A percentile compares a stretch with the other conserved stretches of the same genome.
phyloP scores from a whole-genome alignment of 53 echinoderm and acorn worm species.

The Henricia sp. region DNA sequence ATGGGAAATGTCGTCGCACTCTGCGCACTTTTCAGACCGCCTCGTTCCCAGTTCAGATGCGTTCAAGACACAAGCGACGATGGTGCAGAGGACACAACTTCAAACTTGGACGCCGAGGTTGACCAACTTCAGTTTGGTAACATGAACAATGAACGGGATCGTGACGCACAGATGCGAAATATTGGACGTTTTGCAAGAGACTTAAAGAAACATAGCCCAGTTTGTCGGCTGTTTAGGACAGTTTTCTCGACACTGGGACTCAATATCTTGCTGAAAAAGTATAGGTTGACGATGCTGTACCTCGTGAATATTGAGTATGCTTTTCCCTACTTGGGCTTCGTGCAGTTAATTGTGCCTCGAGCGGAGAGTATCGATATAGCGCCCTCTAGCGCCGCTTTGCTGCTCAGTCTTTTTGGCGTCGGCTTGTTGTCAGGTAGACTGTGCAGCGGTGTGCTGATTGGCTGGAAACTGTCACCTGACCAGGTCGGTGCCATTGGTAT shows the following conservation, averaged over 20 bases:
- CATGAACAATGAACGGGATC: too few relatives aligned
- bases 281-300: background rate
- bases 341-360: background rate
- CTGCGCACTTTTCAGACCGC: constrained; percentile 4
- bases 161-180: too few relatives aligned
- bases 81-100: too few relatives aligned
- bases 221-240: too few relatives aligned
- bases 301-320: background rate
- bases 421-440: constrained; percentile 54
- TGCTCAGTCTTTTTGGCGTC: constrained; percentile 60
- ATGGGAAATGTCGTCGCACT: constrained; percentile 9
- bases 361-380: constrained; percentile 8
- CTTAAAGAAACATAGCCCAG: too few relatives aligned
- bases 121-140: too few relatives aligned
- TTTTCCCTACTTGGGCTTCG: background rate
- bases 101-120: too few relatives aligned
- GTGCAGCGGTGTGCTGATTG: constrained; percentile 29
- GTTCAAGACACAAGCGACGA: too few relatives aligned
- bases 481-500: background rate
- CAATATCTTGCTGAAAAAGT: background rate
- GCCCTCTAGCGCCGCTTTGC: constrained; percentile 48
- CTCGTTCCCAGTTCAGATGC: too few relatives aligned
- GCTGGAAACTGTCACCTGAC: constrained; percentile 6
- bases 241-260: background rate
- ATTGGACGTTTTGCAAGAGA: too few relatives aligned